Conservation (phyloP, 2,113 vertebrate species). For the Burhinus bistriatus region DNA sequence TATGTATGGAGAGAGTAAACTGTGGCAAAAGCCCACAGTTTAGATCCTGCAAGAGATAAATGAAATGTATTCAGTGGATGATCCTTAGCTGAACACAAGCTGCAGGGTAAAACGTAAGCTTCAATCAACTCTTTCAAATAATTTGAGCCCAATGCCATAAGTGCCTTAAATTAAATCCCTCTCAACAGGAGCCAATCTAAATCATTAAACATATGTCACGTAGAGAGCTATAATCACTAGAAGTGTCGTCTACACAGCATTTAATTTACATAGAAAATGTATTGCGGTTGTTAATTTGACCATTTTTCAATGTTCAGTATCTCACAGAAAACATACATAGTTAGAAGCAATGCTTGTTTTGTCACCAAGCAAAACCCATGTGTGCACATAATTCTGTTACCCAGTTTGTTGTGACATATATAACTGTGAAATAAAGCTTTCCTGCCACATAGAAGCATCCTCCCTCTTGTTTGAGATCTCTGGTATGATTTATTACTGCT, state of each 20-base stretch:
- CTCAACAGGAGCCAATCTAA: slow-evolving; percentile 51
- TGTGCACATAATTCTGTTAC: background rate
- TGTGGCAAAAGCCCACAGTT: background rate
- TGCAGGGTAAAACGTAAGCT: slow-evolving; percentile 44
- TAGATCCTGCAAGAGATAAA: background rate
- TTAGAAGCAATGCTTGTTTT: background rate
- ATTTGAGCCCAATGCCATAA: slow-evolving; percentile 44
- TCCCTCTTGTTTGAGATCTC: background rate
- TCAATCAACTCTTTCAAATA: slow-evolving; percentile 54
- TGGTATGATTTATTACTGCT: background rate
- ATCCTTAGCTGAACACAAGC: slow-evolving; percentile 51
- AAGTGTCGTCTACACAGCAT: background rate
- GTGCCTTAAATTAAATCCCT: slow-evolving; percentile 63
- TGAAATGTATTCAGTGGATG: background rate
- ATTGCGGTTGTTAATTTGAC: background rate
- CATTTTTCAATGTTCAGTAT: background rate
- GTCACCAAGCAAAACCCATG: background rate
- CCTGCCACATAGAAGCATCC: background rate
- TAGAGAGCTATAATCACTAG: background rate
- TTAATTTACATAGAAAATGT: background rate
- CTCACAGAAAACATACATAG: background rate
- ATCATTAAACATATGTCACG: slow-evolving; percentile 46
- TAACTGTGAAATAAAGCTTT: background rate
- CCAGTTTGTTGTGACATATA: background rate
- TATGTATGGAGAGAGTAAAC: background rate